Percentiles rank a stretch among this genome's conserved stretches.
Conservation (phyloP, 2,797 vertebrate genomes). For the Amphiprion clarkii region DNA sequence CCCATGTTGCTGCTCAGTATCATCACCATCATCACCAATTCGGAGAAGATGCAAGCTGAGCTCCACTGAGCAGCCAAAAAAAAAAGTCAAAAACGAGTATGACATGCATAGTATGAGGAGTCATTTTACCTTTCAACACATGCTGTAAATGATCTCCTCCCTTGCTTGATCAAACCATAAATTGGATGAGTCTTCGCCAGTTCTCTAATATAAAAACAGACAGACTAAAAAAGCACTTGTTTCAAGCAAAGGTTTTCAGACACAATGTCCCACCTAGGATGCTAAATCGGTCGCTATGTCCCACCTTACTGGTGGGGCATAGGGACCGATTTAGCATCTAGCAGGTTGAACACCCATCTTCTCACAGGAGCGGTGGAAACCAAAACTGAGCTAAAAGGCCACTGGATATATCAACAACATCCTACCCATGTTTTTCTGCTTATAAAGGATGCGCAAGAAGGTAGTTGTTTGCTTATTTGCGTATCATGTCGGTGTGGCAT, state of each 20-base stretch:
- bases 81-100: slow-evolving; percentile 23
- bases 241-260: too few relatives aligned
- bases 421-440: too few relatives aligned
- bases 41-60: slow-evolving; percentile 15
- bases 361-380: neutral
- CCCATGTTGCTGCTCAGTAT: slow-evolving; percentile 19
- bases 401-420: neutral
- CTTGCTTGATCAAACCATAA: too few relatives aligned
- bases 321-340: neutral
- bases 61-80: slow-evolving; percentile 14
- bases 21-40: slow-evolving; percentile 6
- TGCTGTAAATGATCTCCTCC: neutral
- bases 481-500: neutral
- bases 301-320: neutral
- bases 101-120: neutral
- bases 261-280: neutral
- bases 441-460: too few relatives aligned
- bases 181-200: too few relatives aligned
- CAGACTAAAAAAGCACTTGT: too few relatives aligned
- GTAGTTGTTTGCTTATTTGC: neutral
- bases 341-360: neutral
- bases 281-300: neutral
- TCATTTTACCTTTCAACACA: neutral
- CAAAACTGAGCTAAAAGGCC: neutral
- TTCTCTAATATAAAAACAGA: too few relatives aligned